Conservation (phyloP, 1,140 invertebrate species). For the Aphidius ervi region DNA sequence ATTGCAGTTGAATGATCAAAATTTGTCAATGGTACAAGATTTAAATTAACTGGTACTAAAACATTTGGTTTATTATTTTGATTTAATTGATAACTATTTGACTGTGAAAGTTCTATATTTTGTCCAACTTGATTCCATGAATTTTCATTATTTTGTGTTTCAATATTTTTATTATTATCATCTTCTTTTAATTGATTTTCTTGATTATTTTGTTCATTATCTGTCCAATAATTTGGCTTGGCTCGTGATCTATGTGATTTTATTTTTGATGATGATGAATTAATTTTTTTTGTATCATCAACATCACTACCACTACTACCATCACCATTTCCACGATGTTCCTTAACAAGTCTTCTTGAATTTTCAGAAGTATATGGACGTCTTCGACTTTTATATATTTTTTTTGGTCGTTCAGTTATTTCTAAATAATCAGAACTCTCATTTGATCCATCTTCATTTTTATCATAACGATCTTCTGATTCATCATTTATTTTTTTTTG, state of each 20-base stretch:
- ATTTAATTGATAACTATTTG: constrained; percentile 36
- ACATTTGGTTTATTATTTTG: constrained; percentile 46
- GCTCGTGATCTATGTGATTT: constrained; percentile 34
- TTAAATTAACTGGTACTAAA: constrained; percentile 40
- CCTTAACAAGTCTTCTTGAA: constrained; percentile 39
- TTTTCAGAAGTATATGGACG: constrained; percentile 30
- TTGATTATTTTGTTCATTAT: constrained; percentile 32
- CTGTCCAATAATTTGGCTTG: constrained; percentile 34
- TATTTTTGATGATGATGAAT: constrained; percentile 18
- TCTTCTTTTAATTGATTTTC: constrained; percentile 17
- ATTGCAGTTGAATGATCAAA: constrained; percentile 48
- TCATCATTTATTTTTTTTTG: constrained; percentile 9
- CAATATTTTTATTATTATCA: constrained; percentile 21
- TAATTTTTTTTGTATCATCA: constrained; percentile 30
- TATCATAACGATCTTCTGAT: constrained; percentile 28
- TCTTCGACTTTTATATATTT: constrained; percentile 37
- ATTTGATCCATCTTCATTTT: constrained; percentile 35
- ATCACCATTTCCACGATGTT: constrained; percentile 33
- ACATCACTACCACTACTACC: constrained; percentile 25
- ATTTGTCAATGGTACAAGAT: constrained; percentile 41
- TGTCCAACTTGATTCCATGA: constrained; percentile 42
- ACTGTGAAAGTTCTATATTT: constrained; percentile 38
- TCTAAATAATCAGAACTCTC: constrained; percentile 42
- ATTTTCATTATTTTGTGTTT: constrained; percentile 17
- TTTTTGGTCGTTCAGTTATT: constrained; percentile 36